A percentile compares a stretch with the other conserved stretches of the same genome.
These are phyloP conservation scores for Drosophila asahinai DNA, from an alignment of 1,140 invertebrate genomes.

Conservation along the genomic window DNA sequence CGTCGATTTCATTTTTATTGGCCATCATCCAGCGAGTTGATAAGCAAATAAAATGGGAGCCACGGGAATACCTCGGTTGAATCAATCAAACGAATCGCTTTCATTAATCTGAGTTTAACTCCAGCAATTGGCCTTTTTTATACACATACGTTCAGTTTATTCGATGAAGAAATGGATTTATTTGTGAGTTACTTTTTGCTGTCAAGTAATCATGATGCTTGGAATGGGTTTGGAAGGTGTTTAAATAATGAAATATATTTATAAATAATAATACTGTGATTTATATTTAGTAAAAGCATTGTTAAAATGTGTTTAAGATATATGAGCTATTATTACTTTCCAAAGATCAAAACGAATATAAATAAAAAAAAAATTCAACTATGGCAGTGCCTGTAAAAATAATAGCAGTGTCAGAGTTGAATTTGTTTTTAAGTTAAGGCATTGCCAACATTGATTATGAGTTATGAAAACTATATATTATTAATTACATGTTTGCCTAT, in stretches of 20 bases:
- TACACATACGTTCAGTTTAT: not conserved
- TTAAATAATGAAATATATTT: no score
- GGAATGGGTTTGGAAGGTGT: no score
- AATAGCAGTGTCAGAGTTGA: no score
- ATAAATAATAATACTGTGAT: not conserved
- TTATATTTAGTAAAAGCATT: no score
- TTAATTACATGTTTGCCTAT: not conserved
- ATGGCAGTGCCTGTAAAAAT: no score
- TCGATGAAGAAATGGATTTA: conserved; percentile 1
- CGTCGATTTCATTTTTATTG: conserved; percentile 39
- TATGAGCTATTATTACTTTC: no score
- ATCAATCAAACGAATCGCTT: conserved; percentile 41
- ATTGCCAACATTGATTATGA: no score
- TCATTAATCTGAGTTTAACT: conserved; percentile 31
- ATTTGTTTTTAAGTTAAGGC: no score
- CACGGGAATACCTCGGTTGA: conserved; percentile 11
- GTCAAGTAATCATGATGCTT: not conserved
- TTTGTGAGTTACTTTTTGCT: not conserved
- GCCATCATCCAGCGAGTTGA: conserved; percentile 38
- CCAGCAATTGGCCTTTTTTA: conserved; percentile 9
- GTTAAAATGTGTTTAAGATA: no score
- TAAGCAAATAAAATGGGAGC: conserved; percentile 35
- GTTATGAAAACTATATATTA: no score
- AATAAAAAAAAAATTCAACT: no score
- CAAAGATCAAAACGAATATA: no score